Conservation (phyloP, 1,140 invertebrate genomes). For the Tetramorium parvispinum region DNA sequence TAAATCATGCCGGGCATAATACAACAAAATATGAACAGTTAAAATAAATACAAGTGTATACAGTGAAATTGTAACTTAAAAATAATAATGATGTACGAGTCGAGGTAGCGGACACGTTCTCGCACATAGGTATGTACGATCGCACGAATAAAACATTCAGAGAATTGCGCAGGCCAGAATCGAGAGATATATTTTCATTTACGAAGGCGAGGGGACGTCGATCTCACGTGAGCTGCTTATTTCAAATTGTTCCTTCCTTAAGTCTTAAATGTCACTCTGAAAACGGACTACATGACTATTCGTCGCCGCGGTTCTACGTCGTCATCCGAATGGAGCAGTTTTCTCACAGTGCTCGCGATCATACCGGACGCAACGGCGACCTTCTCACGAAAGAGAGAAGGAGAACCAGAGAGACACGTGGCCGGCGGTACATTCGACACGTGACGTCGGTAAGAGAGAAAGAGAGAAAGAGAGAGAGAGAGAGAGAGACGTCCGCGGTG, state of each 20-base stretch:
- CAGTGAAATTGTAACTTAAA: not conserved
- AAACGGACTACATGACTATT: not conserved
- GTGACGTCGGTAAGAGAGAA: slow-evolving; percentile 28
- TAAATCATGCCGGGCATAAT: slow-evolving; percentile 57
- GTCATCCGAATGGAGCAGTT: slow-evolving; percentile 8
- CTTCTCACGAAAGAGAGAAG: slow-evolving; percentile 37
- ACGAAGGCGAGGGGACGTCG: not conserved
- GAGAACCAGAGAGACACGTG: slow-evolving; percentile 50
- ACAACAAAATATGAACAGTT: slow-evolving; percentile 66
- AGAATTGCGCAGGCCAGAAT: not conserved
- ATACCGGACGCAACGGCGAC: not conserved
- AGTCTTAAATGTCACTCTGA: not conserved
- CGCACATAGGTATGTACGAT: not conserved
- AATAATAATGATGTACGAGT: slow-evolving; percentile 26
- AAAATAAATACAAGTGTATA: slow-evolving; percentile 30
- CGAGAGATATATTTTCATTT: not conserved
- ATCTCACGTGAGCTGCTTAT: not conserved
- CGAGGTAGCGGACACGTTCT: not conserved
- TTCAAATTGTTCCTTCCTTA: not conserved
- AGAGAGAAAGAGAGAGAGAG: not conserved
- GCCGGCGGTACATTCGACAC: slow-evolving; percentile 41
- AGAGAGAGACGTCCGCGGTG: slow-evolving; percentile 7
- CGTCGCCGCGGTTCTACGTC: not conserved
- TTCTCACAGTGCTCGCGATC: slow-evolving; percentile 15
- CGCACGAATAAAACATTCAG: not conserved